A percentile compares a stretch with the other conserved stretches of the same genome.
These are phyloP conservation scores for Cydia fagiglandana DNA, from an alignment of 1,140 invertebrate genomes.

Conservation along the genomic window DNA sequence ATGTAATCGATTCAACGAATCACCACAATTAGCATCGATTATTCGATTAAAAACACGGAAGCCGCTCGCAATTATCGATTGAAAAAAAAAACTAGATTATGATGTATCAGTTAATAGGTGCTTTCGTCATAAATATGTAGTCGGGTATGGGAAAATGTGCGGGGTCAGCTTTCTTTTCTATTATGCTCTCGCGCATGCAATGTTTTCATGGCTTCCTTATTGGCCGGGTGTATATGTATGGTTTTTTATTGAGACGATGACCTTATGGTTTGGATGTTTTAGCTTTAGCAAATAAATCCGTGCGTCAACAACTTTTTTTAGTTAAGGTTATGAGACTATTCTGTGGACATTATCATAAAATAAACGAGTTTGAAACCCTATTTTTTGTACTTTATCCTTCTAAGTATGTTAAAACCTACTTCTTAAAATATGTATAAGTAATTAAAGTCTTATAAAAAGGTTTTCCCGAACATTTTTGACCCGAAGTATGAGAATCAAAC, in stretches of 20 bases:
- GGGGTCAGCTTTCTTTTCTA: slow-evolving; percentile 58
- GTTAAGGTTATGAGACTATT: no score
- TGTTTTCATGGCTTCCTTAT: not conserved
- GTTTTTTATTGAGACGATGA: slow-evolving; percentile 9
- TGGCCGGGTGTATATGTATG: slow-evolving; percentile 1
- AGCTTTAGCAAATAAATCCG: not conserved
- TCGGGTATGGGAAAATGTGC: slow-evolving; percentile 56
- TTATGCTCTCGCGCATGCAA: slow-evolving; percentile 29
- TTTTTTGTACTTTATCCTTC: no score
- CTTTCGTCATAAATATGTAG: slow-evolving; percentile 63
- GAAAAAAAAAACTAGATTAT: slow-evolving; percentile 53
- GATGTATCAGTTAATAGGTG: slow-evolving; percentile 51
- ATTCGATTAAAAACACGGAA: slow-evolving; percentile 69
- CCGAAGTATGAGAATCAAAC: no score
- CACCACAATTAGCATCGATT: slow-evolving; percentile 56
- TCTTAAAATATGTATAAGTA: no score
- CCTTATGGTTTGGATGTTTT: not conserved
- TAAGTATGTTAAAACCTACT: no score
- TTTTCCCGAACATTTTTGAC: no score
- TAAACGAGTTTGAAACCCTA: no score
- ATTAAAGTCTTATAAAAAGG: no score
- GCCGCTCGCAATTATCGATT: slow-evolving; percentile 51
- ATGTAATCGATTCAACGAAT: slow-evolving; percentile 54
- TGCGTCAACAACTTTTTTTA: no score
- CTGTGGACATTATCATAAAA: no score